Conservation (phyloP, 2,797 vertebrate species). For the Siniperca obscura region DNA sequence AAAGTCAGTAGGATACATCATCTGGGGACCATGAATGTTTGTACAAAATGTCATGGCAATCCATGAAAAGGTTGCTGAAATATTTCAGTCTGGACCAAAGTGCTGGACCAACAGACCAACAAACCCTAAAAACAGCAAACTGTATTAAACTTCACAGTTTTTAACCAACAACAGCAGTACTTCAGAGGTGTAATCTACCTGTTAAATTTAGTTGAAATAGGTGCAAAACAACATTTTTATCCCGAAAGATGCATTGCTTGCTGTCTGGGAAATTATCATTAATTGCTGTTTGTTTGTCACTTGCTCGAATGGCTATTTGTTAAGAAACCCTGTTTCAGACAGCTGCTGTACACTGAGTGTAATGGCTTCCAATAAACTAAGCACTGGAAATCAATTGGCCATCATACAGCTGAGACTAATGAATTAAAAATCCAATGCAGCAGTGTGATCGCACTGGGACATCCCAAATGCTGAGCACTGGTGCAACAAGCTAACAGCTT, state of each 20-base stretch:
- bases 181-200: not conserved
- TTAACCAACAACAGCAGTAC: not conserved
- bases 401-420: conserved; percentile 17
- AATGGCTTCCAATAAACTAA: conserved; percentile 13
- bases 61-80: too few relatives aligned
- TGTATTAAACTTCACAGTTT: not conserved
- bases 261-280: not conserved
- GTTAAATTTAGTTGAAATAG: not conserved
- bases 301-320: not conserved
- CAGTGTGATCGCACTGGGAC: conserved; percentile 20
- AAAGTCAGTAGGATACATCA: too few relatives aligned
- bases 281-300: not conserved
- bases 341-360: not conserved
- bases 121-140: not conserved
- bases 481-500: conserved; percentile 42
- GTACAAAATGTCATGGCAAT: not conserved
- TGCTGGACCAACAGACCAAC: not conserved
- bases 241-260: not conserved
- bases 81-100: not conserved
- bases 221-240: not conserved
- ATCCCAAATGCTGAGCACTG: conserved; percentile 21
- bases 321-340: conserved; percentile 12
- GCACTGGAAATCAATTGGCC: not conserved
- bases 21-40: not conserved
- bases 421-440: conserved; percentile 43